A percentile compares a stretch with the other conserved stretches of the same genome.
phyloP scores from a whole-genome alignment of 2,888 invertebrate genomes.

The Xiphydria camelus region DNA sequence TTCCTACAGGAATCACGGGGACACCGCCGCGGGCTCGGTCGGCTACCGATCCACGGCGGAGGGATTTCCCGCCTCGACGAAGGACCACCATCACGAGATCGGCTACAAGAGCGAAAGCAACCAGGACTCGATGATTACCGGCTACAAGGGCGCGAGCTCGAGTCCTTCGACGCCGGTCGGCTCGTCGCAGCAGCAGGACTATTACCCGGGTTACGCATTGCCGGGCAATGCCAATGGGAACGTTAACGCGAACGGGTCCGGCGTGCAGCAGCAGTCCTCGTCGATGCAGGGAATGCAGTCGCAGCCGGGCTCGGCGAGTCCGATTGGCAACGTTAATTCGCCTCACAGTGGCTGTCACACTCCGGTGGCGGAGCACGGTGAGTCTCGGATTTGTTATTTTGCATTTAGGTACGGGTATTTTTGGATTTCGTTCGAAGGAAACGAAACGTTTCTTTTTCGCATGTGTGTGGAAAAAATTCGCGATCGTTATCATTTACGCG shows the following conservation, averaged over 20 bases:
- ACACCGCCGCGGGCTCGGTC: neutral
- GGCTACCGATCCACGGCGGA: slow-evolving; percentile 26
- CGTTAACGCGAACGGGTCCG: slow-evolving; percentile 34
- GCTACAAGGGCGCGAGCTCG: slow-evolving; percentile 24
- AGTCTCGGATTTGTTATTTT: slow-evolving; percentile 16
- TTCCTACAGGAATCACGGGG: slow-evolving; percentile 29
- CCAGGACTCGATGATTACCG: slow-evolving; percentile 30
- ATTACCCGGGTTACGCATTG: slow-evolving; percentile 47
- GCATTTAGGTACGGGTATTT: neutral
- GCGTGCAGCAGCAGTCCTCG: slow-evolving; percentile 23
- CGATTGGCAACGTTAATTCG: slow-evolving; percentile 38
- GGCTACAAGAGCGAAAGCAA: slow-evolving; percentile 35
- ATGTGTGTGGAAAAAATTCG: too few species aligned
- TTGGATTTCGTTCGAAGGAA: neutral
- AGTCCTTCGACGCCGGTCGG: slow-evolving; percentile 1
- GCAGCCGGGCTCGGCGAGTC: slow-evolving; percentile 39
- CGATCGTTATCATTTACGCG: too few species aligned
- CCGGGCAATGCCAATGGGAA: slow-evolving; percentile 26
- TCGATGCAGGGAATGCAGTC: slow-evolving; percentile 40
- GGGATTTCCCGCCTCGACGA: slow-evolving; percentile 30
- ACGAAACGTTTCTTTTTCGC: too few species aligned
- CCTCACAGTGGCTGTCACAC: slow-evolving; percentile 47
- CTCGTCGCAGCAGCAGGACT: slow-evolving; percentile 33
- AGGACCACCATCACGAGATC: slow-evolving; percentile 42
- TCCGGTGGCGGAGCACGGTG: slow-evolving; percentile 48